Conservation (phyloP, 1,140 invertebrate species). For the Apocrypta bakeri region DNA sequence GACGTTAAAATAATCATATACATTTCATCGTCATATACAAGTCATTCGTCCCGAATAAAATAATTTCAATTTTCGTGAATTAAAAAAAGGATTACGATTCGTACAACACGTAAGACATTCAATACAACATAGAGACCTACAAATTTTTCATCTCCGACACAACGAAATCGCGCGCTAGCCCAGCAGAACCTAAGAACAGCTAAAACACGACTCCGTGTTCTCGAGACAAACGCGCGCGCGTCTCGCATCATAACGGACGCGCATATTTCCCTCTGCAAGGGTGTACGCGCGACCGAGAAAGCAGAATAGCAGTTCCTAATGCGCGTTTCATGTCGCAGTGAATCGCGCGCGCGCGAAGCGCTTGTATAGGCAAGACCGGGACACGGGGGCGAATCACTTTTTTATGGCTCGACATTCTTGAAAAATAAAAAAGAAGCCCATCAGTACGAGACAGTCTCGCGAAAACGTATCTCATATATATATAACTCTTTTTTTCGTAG, state of each 20-base stretch:
- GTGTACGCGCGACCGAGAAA: slow-evolving; percentile 54
- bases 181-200: no score
- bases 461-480: not conserved
- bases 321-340: slow-evolving; percentile 69
- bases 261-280: slow-evolving; percentile 16
- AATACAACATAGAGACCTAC: not conserved
- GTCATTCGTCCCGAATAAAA: no score
- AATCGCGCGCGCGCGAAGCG: slow-evolving; percentile 55
- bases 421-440: not conserved
- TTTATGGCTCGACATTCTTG: slow-evolving; percentile 50
- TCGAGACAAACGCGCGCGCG: not conserved
- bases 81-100: no score
- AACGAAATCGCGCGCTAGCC: not conserved
- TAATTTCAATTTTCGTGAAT: no score
- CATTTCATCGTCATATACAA: no score
- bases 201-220: not conserved
- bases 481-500: not conserved
- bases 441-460: no score
- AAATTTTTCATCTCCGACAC: not conserved
- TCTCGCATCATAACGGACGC: slow-evolving; percentile 6
- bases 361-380: slow-evolving; percentile 55
- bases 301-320: slow-evolving; percentile 64
- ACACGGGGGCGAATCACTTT: slow-evolving; percentile 41
- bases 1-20: no score
- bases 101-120: no score